Evolutionary conservation across 53 echinoderm and acorn worm genomes (phyloP).

Genomic region (Crossaster papposus): DNA sequence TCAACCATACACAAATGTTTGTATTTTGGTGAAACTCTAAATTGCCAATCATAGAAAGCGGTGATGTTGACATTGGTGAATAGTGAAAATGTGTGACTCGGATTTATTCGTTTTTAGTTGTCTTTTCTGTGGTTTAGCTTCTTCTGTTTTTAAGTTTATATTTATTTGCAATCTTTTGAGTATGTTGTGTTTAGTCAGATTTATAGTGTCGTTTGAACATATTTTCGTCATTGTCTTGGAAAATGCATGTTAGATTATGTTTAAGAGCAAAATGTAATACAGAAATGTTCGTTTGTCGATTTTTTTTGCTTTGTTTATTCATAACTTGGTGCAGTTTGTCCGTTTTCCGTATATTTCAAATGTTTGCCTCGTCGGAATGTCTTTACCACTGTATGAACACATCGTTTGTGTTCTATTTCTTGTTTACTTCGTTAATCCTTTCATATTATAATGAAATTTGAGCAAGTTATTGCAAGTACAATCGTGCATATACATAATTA

Average conservation of each 20-base stretch:
- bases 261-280: too few species aligned
- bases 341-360: too few species aligned
- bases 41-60: background rate
- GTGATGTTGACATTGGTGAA: background rate
- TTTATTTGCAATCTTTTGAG: too few species aligned
- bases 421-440: background rate
- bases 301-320: background rate
- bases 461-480: background rate
- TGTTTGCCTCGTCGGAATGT: background rate
- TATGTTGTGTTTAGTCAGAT: background rate
- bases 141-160: background rate
- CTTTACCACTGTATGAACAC: background rate
- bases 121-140: background rate
- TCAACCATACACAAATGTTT: too few species aligned
- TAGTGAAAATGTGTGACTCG: background rate
- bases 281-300: background rate
- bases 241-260: too few species aligned
- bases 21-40: conserved; percentile 26
- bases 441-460: background rate
- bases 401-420: background rate
- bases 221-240: background rate
- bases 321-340: too few species aligned
- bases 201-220: background rate
- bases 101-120: background rate
- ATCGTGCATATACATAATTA: background rate